These are phyloP conservation scores for Tillus elongatus DNA, from an alignment of 2,888 invertebrate genomes.

Conservation along the genomic window DNA sequence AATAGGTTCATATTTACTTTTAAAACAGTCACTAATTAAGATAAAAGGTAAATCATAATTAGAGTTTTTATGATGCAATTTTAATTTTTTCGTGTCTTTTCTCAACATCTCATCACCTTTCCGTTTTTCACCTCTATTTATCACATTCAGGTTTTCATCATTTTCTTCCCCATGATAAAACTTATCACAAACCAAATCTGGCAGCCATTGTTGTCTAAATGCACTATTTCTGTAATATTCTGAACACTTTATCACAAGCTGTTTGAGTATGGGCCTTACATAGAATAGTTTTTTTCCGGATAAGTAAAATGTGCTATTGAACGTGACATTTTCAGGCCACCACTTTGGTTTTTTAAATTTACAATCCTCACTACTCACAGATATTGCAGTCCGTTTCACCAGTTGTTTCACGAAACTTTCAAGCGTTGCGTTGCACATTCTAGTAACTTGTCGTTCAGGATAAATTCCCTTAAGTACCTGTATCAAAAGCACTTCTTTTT, in stretches of 20 bases:
- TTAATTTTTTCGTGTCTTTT: no score
- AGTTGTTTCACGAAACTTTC: conserved; percentile 23
- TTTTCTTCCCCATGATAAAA: no score
- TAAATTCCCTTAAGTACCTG: conserved; percentile 14
- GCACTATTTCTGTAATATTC: conserved; percentile 14
- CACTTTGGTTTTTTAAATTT: conserved; percentile 19
- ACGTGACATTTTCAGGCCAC: conserved; percentile 24
- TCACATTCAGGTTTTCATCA: not conserved
- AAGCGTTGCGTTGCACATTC: conserved; percentile 18
- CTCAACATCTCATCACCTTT: no score
- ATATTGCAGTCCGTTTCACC: conserved; percentile 20
- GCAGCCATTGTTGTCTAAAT: no score
- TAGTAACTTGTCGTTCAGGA: conserved; percentile 13
- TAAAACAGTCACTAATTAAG: no score
- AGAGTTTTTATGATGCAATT: no score
- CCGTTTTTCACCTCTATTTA: no score
- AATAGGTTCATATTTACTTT: no score
- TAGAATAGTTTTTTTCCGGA: not conserved
- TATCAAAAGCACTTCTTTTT: no score
- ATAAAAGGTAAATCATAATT: no score
- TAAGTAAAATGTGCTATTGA: conserved; percentile 11
- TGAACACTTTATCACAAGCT: conserved; percentile 18
- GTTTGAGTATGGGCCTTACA: conserved; percentile 15
- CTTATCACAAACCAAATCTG: no score
- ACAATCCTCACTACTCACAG: conserved; percentile 7